A percentile compares a stretch with the other conserved stretches of the same genome.
Conservation (phyloP, 2,888 invertebrate species). For the Eupithecia insigniata region DNA sequence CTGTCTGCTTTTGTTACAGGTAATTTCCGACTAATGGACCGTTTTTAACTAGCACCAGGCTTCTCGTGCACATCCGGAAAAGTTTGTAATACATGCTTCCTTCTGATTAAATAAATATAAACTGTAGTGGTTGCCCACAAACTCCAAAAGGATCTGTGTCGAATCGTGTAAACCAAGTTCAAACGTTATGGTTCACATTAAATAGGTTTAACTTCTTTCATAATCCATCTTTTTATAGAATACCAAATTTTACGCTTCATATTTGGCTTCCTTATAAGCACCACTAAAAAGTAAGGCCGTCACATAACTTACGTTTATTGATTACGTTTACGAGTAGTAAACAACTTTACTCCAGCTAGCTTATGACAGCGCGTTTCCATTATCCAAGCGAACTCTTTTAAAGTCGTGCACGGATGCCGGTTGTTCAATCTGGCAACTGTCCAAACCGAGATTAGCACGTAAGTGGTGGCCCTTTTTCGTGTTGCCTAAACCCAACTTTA, state of each 20-base stretch:
- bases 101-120: not conserved
- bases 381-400: constrained; percentile 39
- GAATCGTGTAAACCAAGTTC: constrained; percentile 1
- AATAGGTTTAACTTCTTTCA: constrained; percentile 30
- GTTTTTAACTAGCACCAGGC: not conserved
- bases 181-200: constrained; percentile 6
- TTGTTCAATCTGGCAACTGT: not conserved
- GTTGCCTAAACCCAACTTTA: too few species aligned
- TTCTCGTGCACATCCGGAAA: not conserved
- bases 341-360: constrained; percentile 70
- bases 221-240: constrained; percentile 46
- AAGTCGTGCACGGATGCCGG: not conserved
- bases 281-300: constrained; percentile 67
- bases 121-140: not conserved
- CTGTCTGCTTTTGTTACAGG: constrained; percentile 11
- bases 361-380: constrained; percentile 64
- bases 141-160: not conserved
- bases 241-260: constrained; percentile 58
- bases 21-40: constrained; percentile 4
- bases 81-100: not conserved
- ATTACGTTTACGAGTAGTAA: constrained; percentile 79
- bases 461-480: too few species aligned
- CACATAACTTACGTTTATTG: constrained; percentile 77
- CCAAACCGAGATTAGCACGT: too few species aligned
- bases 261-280: constrained; percentile 65